These are phyloP conservation scores for Naso thynnoides DNA, from an alignment of 2,797 vertebrate genomes.

Conservation along the genomic window DNA sequence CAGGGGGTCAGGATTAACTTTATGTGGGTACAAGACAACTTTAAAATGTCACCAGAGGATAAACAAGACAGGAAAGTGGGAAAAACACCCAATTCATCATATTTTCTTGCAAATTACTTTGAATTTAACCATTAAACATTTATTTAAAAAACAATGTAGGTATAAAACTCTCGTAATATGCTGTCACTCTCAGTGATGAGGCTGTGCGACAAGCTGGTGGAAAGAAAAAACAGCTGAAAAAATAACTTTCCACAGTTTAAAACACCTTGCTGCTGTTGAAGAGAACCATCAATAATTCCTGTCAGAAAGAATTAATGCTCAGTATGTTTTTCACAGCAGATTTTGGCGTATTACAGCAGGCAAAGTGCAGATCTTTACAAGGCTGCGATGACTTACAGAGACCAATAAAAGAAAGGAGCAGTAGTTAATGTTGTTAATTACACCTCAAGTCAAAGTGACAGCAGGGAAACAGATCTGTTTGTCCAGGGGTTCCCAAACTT, in stretches of 20 bases:
- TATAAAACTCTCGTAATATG: no score
- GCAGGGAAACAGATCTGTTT: not conserved
- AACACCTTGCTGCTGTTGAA: not conserved
- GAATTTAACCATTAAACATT: no score
- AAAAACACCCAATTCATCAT: no score
- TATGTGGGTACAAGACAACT: no score
- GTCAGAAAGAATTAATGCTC: not conserved
- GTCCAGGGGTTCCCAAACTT: no score
- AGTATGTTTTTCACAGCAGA: not conserved
- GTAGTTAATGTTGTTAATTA: not conserved
- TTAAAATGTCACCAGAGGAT: no score
- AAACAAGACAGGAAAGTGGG: no score
- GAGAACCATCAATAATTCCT: not conserved
- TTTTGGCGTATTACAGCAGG: not conserved
- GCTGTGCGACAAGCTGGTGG: not conserved
- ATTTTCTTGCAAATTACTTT: no score
- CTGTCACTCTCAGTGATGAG: no score
- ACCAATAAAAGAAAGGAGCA: no score
- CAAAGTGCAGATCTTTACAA: not conserved
- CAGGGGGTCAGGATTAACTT: no score
- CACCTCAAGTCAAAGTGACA: not conserved
- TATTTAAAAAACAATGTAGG: no score
- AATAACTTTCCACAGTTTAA: not conserved
- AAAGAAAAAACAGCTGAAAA: not conserved
- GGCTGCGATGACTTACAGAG: not conserved